Base-by-base conservation (phyloP, 2,888 invertebrate genomes). In the Dryomyza anilis region DNA sequence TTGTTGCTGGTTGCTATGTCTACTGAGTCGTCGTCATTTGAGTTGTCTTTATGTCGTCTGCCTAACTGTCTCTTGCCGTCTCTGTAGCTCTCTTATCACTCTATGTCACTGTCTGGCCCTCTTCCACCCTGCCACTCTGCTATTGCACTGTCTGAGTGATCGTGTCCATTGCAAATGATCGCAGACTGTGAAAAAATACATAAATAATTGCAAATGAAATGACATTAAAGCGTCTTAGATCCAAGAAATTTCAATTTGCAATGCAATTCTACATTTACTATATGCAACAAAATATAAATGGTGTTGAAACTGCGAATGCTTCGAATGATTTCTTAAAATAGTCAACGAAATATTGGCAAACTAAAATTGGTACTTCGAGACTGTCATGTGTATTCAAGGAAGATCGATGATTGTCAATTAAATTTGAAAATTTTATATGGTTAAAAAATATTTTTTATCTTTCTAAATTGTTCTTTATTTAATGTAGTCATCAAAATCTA, bases 301-400 rank as follows among this genome's bases (percentile, higher is more conserved):
- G 21, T 19, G 36, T 2, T 7, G 7, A 53, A 30, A 36, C 23
- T 36, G 23, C 2, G 14, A 14, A 12, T 56, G 23, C 23, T 16
- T 19, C 21, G 33, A 12, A 19, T 36, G 36, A 25, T 14, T 56
- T 56, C 56, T 56, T 56, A 56, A 56, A 56, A 56, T 56, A 56
- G 39, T 25, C n/a, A n/a, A n/a, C n/a, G n/a, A n/a, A n/a, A n/a
- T n/a, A n/a, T n/a, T n/a, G n/a, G n/a, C n/a, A n/a, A n/a, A n/a
- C n/a, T n/a, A n/a, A n/a, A n/a, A n/a, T n/a, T n/a, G n/a, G n/a
- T n/a, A n/a, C n/a, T n/a, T n/a, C n/a, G n/a, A n/a, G n/a, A n/a
- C n/a, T n/a, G n/a, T n/a, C n/a, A n/a, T n/a, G n/a, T n/a, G n/a
- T n/a, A n/a, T n/a, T n/a, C n/a, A n/a, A n/a, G n/a, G n/a, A n/a